Percentiles rank a stretch among this genome's conserved stretches.
Evolutionary conservation across 2,113 vertebrate species (phyloP).

Genomic region (Pygoscelis adeliae): DNA sequence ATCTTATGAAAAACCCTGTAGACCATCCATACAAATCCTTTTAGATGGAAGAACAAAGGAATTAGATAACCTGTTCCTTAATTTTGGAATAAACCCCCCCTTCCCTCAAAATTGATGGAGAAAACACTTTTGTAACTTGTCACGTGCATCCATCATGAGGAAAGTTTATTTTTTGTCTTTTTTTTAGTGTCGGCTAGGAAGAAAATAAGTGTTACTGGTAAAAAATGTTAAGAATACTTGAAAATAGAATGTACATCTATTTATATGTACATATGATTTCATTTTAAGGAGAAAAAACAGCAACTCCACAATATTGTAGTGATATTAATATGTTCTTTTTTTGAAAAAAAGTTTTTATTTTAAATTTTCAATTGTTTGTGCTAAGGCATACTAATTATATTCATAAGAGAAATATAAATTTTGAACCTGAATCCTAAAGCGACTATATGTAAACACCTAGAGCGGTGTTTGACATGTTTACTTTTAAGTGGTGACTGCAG

Average conservation of each 20-base stretch:
- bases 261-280: neutral
- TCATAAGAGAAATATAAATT: neutral
- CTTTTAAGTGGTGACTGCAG: neutral
- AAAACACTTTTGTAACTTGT: neutral
- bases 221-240: neutral
- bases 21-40: neutral
- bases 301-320: neutral
- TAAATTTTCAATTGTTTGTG: neutral
- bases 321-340: neutral
- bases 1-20: neutral
- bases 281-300: neutral
- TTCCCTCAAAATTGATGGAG: neutral
- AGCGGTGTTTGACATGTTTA: rapidly evolving
- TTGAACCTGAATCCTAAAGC: neutral
- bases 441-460: neutral
- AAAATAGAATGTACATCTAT: neutral
- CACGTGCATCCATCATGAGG: rapidly evolving
- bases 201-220: neutral
- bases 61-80: neutral
- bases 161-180: neutral
- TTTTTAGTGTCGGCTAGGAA: neutral
- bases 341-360: neutral
- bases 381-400: neutral
- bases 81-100: neutral
- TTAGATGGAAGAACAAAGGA: neutral